phyloP scores from a whole-genome alignment of 2,113 vertebrate genomes.

The Scartelaos histophorus region DNA sequence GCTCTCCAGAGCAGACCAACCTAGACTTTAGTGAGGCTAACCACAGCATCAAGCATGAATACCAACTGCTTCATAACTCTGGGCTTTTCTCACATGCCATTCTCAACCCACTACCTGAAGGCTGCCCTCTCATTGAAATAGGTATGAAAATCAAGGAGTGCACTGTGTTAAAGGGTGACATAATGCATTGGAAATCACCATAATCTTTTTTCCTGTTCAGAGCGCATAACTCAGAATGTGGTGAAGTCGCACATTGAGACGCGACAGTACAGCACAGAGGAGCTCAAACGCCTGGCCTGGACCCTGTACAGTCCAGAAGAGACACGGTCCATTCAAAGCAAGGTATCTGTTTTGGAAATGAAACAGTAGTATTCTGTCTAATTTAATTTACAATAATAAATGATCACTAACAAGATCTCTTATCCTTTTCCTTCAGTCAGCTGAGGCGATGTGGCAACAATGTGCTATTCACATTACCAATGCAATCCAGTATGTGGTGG shows the following conservation, averaged over 20 bases:
- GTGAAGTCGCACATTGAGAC: slow-evolving; percentile 89
- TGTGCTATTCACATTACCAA: slow-evolving; percentile 88
- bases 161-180: background rate
- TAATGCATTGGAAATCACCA: background rate
- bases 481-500: slow-evolving; percentile 91
- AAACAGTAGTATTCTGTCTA: background rate
- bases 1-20: slow-evolving; percentile 83
- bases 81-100: slow-evolving; percentile 74
- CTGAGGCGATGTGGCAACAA: slow-evolving; percentile 89
- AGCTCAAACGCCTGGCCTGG: slow-evolving; percentile 86
- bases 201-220: slow-evolving; percentile 61
- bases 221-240: slow-evolving; percentile 85
- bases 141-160: slow-evolving; percentile 59
- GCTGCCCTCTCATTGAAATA: slow-evolving; percentile 80
- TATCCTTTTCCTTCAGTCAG: slow-evolving; percentile 73
- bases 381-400: background rate
- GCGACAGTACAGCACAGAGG: slow-evolving; percentile 85
- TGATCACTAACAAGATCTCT: background rate
- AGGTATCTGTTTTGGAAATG: slow-evolving; percentile 67
- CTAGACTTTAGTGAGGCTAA: slow-evolving; percentile 77
- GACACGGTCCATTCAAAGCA: slow-evolving; percentile 81
- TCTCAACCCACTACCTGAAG: slow-evolving; percentile 66
- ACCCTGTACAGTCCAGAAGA: slow-evolving; percentile 85
- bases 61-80: slow-evolving; percentile 83
- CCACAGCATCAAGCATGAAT: slow-evolving; percentile 83